Percentiles rank a stretch among this genome's conserved stretches.
These are phyloP conservation scores for Galeopsomyia nigrocyanea DNA, from an alignment of 2,888 invertebrate genomes.

Conservation along the genomic window DNA sequence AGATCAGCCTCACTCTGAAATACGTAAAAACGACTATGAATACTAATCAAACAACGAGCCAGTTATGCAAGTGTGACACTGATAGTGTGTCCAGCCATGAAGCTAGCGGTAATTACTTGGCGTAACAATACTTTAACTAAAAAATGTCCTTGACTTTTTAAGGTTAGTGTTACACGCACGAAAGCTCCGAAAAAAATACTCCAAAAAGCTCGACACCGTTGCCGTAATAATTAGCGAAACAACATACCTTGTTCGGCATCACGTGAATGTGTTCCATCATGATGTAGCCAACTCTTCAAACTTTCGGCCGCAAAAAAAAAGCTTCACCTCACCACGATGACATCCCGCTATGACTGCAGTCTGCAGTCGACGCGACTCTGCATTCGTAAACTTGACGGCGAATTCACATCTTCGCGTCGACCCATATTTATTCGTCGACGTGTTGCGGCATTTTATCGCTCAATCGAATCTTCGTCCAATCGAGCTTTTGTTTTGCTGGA, in stretches of 20 bases:
- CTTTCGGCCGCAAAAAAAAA: conserved; percentile 7
- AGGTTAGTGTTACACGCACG: conserved; percentile 26
- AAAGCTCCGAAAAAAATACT: background rate
- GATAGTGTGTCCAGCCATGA: too few relatives aligned
- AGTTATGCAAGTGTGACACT: background rate
- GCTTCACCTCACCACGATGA: conserved; percentile 21
- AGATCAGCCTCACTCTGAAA: conserved; percentile 80
- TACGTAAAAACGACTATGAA: conserved; percentile 37
- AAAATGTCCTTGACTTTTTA: conserved; percentile 22
- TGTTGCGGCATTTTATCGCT: too few relatives aligned
- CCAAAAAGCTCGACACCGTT: background rate
- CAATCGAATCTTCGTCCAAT: too few relatives aligned
- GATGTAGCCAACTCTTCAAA: background rate
- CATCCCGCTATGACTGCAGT: conserved; percentile 30
- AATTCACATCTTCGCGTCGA: background rate
- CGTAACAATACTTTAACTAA: background rate
- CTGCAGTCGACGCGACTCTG: conserved; percentile 21
- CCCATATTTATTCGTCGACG: too few relatives aligned
- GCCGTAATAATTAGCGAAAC: background rate
- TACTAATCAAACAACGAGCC: background rate
- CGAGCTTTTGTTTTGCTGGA: too few relatives aligned
- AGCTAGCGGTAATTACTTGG: too few relatives aligned
- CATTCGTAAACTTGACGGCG: conserved; percentile 2
- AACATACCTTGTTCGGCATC: conserved; percentile 58
- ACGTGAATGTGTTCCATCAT: conserved; percentile 48